These are phyloP conservation scores for Lepisosteus osseus DNA, from an alignment of 2,113 vertebrate genomes.

Conservation along the genomic window DNA sequence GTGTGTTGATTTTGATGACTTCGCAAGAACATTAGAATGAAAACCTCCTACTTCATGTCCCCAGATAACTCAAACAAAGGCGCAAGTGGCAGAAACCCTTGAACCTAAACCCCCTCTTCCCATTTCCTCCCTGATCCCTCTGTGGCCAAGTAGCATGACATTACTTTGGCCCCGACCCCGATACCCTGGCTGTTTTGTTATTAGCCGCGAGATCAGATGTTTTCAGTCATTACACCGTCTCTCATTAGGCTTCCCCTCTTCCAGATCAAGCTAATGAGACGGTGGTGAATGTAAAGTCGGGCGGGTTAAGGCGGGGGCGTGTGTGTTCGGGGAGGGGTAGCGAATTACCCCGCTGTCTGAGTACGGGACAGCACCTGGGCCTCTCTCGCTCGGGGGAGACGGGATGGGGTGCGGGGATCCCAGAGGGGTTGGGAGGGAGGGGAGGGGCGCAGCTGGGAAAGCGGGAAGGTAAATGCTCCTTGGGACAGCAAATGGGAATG, in stretches of 20 bases:
- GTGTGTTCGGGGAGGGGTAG: constrained; percentile 58
- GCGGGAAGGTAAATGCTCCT: constrained; percentile 61
- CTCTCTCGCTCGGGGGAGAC: constrained; percentile 62
- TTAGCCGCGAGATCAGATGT: constrained; percentile 65
- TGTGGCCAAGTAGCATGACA: constrained; percentile 44
- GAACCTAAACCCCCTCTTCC: constrained; percentile 55
- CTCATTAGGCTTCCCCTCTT: constrained; percentile 63
- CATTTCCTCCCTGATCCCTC: constrained; percentile 6
- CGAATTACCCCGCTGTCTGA: constrained; percentile 76
- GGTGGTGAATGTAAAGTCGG: constrained; percentile 68
- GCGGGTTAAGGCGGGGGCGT: constrained; percentile 52
- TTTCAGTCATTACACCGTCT: constrained; percentile 58
- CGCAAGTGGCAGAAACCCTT: constrained; percentile 26
- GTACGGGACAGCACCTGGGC: constrained; percentile 79
- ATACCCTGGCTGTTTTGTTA: constrained; percentile 59
- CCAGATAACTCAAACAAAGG: neutral
- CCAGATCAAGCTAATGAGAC: constrained; percentile 75
- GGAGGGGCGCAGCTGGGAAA: constrained; percentile 80
- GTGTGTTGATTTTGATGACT: too few species aligned
- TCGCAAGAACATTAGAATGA: too few species aligned
- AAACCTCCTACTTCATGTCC: neutral
- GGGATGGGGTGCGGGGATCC: constrained; percentile 58
- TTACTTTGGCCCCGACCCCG: constrained; percentile 67
- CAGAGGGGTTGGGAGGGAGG: constrained; percentile 61
- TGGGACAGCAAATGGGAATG: constrained; percentile 33